These are phyloP conservation scores for Clusia tigrina DNA, from an alignment of 2,888 invertebrate genomes.

Conservation along the genomic window DNA sequence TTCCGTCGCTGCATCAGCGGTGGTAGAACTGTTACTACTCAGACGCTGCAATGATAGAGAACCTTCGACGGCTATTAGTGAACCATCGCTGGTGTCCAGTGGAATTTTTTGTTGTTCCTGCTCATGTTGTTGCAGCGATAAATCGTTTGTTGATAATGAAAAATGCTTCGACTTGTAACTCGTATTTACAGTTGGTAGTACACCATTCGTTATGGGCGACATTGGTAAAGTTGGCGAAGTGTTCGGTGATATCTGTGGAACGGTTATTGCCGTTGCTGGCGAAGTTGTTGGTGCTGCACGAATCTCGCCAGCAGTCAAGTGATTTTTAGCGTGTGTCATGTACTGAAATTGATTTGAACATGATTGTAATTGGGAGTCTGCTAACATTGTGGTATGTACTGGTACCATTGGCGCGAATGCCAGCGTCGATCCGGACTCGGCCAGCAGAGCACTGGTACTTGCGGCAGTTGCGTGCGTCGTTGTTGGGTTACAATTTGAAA, in stretches of 20 bases:
- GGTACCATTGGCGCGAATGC: constrained; percentile 13
- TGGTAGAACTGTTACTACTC: background rate
- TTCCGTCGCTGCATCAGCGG: background rate
- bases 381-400: constrained; percentile 15
- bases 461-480: constrained; percentile 25
- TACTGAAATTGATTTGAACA: constrained; percentile 27
- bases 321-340: constrained; percentile 26
- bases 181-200: constrained; percentile 36
- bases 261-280: constrained; percentile 8
- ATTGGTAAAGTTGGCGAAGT: constrained; percentile 21
- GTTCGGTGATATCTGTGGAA: constrained; percentile 10
- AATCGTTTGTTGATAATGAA: constrained; percentile 65
- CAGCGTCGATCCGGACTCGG: constrained; percentile 15
- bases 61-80: constrained; percentile 29
- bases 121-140: constrained; percentile 50
- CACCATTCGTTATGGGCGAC: constrained; percentile 27
- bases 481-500: constrained; percentile 45
- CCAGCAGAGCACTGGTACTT: constrained; percentile 18
- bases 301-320: constrained; percentile 21
- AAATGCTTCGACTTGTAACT: constrained; percentile 55
- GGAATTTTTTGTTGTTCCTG: background rate
- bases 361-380: constrained; percentile 25
- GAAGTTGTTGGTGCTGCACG: constrained; percentile 8
- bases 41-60: constrained; percentile 28
- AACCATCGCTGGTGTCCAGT: constrained; percentile 17